Evolutionary conservation across 1,140 invertebrate species (phyloP).

Genomic region (Diachasmimorpha longicaudata): DNA sequence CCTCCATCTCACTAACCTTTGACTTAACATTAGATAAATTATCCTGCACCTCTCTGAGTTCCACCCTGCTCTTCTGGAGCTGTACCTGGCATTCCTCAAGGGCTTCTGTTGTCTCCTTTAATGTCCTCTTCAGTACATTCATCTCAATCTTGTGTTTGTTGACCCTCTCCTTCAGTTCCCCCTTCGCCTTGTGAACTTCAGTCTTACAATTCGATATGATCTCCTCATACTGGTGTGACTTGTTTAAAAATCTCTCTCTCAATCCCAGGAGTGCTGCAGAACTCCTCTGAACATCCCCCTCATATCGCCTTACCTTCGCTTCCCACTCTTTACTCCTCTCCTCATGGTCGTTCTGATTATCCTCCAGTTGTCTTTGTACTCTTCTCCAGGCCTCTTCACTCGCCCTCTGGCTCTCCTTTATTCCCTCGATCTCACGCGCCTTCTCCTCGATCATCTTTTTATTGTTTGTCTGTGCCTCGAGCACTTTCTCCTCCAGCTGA

Average conservation of each 20-base stretch:
- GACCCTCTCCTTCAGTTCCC: slow-evolving; percentile 48
- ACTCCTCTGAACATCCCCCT: slow-evolving; percentile 43
- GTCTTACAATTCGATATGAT: slow-evolving; percentile 38
- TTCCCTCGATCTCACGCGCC: slow-evolving; percentile 28
- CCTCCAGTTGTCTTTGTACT: slow-evolving; percentile 39
- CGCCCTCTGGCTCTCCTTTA: slow-evolving; percentile 35
- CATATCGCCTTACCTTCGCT: slow-evolving; percentile 34
- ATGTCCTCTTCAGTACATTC: slow-evolving; percentile 41
- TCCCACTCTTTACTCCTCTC: slow-evolving; percentile 43
- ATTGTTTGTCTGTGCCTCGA: slow-evolving; percentile 34
- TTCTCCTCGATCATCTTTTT: slow-evolving; percentile 31
- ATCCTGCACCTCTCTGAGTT: slow-evolving; percentile 41
- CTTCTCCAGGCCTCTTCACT: slow-evolving; percentile 36
- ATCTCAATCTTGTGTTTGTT: slow-evolving; percentile 46
- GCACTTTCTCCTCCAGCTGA: slow-evolving; percentile 34
- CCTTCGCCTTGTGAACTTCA: slow-evolving; percentile 40
- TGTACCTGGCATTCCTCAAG: slow-evolving; percentile 49
- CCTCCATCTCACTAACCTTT: slow-evolving; percentile 21
- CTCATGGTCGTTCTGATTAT: slow-evolving; percentile 30
- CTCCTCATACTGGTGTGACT: slow-evolving; percentile 45
- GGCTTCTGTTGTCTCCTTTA: slow-evolving; percentile 47
- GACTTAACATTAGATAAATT: slow-evolving; percentile 1
- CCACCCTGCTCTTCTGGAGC: slow-evolving; percentile 44
- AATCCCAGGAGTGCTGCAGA: slow-evolving; percentile 33
- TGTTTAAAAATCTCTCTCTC: slow-evolving; percentile 41